Percentiles rank a stretch among this genome's conserved stretches.
Conservation (phyloP, 2,888 invertebrate species). For the Uloborus plumipes region DNA sequence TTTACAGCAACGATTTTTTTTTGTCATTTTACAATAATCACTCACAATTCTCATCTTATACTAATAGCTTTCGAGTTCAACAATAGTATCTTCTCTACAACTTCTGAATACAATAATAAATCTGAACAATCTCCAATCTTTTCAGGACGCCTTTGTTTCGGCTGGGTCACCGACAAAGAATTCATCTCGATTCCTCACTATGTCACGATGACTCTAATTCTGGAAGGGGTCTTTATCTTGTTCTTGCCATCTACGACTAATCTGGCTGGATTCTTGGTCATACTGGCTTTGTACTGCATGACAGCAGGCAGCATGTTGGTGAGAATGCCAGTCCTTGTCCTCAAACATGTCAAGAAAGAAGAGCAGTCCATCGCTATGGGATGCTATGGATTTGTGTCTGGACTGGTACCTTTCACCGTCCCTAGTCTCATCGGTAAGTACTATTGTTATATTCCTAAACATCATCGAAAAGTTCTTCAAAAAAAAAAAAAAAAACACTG, state of each 20-base stretch:
- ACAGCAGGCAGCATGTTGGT: conserved; percentile 52
- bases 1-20: too few relatives aligned
- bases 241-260: conserved; percentile 15
- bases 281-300: conserved; percentile 46
- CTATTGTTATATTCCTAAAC: background rate
- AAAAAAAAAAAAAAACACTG: too few relatives aligned
- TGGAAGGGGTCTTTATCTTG: conserved; percentile 40
- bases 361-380: conserved; percentile 58
- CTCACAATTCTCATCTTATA: too few relatives aligned
- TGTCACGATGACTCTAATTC: conserved; percentile 30
- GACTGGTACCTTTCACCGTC: conserved; percentile 40
- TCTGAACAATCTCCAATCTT: background rate
- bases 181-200: conserved; percentile 43
- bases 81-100: too few relatives aligned
- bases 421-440: conserved; percentile 49
- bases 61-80: too few relatives aligned
- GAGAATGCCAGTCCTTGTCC: conserved; percentile 41
- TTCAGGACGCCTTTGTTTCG: conserved; percentile 48
- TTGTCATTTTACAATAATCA: too few relatives aligned
- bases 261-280: conserved; percentile 20
- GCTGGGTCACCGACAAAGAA: conserved; percentile 53
- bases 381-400: conserved; percentile 47
- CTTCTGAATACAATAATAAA: too few relatives aligned
- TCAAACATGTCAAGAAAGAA: conserved; percentile 50
- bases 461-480: too few relatives aligned